These are phyloP conservation scores for Zaprionus africanus DNA, from an alignment of 1,140 invertebrate genomes.

Conservation along the genomic window DNA sequence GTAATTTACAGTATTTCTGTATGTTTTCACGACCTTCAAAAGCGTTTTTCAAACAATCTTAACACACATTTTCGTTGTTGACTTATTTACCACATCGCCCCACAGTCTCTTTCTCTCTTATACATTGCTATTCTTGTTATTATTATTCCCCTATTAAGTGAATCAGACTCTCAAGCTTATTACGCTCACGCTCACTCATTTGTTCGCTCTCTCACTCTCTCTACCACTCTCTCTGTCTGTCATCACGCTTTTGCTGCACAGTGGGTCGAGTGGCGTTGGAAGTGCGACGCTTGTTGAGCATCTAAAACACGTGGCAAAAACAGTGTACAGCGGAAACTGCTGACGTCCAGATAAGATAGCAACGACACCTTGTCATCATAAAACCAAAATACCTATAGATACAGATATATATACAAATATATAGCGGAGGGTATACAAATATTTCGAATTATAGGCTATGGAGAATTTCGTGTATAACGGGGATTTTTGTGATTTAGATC, in stretches of 20 bases:
- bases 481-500: slow-evolving; percentile 4
- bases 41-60: slow-evolving; percentile 25
- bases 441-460: too few species aligned
- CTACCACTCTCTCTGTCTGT: neutral
- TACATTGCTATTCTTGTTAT: slow-evolving; percentile 15
- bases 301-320: slow-evolving; percentile 40
- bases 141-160: slow-evolving; percentile 16
- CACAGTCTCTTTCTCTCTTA: neutral
- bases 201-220: neutral
- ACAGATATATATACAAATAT: slow-evolving; percentile 11
- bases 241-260: slow-evolving; percentile 22
- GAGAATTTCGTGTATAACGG: neutral
- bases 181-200: neutral
- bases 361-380: slow-evolving; percentile 32
- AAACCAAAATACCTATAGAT: slow-evolving; percentile 18
- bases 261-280: slow-evolving; percentile 26
- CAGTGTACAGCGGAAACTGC: slow-evolving; percentile 33
- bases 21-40: slow-evolving; percentile 37
- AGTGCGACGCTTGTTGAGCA: neutral
- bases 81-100: neutral
- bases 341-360: slow-evolving; percentile 50
- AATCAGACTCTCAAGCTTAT: slow-evolving; percentile 22
- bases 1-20: neutral
- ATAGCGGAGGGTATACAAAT: too few species aligned
- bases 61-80: slow-evolving; percentile 35